These are phyloP conservation scores for Drosophila sucinea DNA, from an alignment of 1,140 invertebrate genomes.

Conservation along the genomic window DNA sequence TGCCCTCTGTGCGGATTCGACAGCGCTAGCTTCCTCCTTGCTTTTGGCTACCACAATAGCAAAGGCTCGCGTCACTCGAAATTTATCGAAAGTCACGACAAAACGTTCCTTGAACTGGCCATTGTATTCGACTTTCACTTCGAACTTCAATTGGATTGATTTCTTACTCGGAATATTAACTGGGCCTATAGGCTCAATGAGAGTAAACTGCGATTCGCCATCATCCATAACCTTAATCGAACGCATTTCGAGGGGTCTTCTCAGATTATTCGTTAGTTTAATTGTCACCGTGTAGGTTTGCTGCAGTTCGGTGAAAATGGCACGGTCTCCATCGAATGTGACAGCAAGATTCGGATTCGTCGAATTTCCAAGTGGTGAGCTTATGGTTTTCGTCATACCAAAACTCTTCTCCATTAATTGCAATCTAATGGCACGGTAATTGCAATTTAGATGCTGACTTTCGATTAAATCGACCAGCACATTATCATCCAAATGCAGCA, in stretches of 20 bases:
- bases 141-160: slow-evolving; percentile 29
- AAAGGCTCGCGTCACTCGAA: slow-evolving; percentile 74
- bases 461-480: slow-evolving; percentile 69
- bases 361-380: background rate
- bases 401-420: slow-evolving; percentile 55
- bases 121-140: slow-evolving; percentile 83
- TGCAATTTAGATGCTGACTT: slow-evolving; percentile 62
- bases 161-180: background rate
- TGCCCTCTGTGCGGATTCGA: slow-evolving; percentile 41
- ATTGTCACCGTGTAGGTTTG: slow-evolving; percentile 74
- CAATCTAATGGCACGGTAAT: slow-evolving; percentile 67
- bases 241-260: slow-evolving; percentile 58
- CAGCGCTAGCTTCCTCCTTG: slow-evolving; percentile 9
- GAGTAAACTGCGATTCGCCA: slow-evolving; percentile 71
- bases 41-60: slow-evolving; percentile 42
- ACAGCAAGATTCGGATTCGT: slow-evolving; percentile 74
- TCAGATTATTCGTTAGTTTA: slow-evolving; percentile 79
- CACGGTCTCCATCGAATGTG: slow-evolving; percentile 77
- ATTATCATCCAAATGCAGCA: slow-evolving; percentile 61
- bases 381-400: slow-evolving; percentile 24
- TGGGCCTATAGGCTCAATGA: slow-evolving; percentile 33
- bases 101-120: slow-evolving; percentile 86
- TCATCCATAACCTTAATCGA: slow-evolving; percentile 68
- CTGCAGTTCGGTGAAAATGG: slow-evolving; percentile 78
- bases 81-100: slow-evolving; percentile 84